phyloP scores from a whole-genome alignment of 1,140 invertebrate species.

The Listronotus oregonensis region DNA sequence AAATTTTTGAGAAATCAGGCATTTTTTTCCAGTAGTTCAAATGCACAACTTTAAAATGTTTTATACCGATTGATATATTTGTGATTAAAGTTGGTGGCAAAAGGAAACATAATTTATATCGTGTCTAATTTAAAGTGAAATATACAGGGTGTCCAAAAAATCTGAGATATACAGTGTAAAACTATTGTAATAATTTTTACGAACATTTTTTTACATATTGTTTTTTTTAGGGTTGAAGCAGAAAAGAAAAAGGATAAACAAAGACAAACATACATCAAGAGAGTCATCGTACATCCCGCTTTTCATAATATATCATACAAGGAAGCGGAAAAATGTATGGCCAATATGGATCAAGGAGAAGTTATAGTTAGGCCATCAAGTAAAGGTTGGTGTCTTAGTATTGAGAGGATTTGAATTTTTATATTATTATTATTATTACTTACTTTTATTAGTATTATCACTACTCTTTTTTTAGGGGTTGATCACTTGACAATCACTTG shows the following conservation, averaged over 20 bases:
- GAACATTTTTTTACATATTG: neutral
- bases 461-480: conserved; percentile 49
- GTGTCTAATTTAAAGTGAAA: too few relatives aligned
- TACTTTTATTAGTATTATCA: too few relatives aligned
- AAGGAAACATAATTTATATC: too few relatives aligned
- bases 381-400: conserved; percentile 63
- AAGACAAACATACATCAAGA: conserved; percentile 84
- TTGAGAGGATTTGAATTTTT: too few relatives aligned
- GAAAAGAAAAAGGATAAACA: conserved; percentile 82
- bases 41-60: neutral
- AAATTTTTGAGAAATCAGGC: too few relatives aligned
- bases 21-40: neutral
- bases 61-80: too few relatives aligned
- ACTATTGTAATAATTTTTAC: too few relatives aligned
- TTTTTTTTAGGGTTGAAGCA: conserved; percentile 65
- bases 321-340: conserved; percentile 90
- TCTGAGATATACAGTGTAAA: too few relatives aligned
- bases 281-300: conserved; percentile 96
- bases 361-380: conserved; percentile 95
- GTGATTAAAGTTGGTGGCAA: too few relatives aligned
- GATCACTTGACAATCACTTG: conserved; percentile 98
- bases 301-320: conserved; percentile 96
- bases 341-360: conserved; percentile 93
- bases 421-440: too few relatives aligned
- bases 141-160: too few relatives aligned